Evolutionary conservation across 2,113 vertebrate genomes (phyloP).

Genomic region (Peromyscus leucopus): DNA sequence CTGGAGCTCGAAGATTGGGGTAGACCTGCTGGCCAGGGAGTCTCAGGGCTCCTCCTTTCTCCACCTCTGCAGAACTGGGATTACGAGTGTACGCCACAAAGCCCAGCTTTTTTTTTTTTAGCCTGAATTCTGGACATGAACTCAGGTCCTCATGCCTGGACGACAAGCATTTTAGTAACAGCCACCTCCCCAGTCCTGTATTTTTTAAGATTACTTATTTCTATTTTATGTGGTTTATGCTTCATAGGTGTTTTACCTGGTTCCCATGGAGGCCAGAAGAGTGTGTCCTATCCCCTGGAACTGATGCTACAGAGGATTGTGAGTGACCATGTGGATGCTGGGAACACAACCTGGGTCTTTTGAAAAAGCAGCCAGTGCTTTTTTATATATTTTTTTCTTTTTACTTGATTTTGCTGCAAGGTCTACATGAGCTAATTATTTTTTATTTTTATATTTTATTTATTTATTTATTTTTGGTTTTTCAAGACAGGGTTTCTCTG

Average conservation of each 20-base stretch:
- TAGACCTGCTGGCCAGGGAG: neutral
- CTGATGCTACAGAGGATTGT: neutral
- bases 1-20: neutral
- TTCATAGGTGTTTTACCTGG: neutral
- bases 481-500: no score
- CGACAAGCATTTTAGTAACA: neutral
- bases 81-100: neutral
- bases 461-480: no score
- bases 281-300: neutral
- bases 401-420: no score
- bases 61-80: neutral
- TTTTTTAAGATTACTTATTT: neutral
- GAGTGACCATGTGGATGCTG: neutral
- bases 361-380: neutral
- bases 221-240: neutral
- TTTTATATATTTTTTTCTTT: no score
- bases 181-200: neutral
- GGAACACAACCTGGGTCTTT: neutral
- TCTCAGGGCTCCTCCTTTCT: neutral
- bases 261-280: neutral
- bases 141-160: neutral
- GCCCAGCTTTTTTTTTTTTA: no score
- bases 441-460: no score
- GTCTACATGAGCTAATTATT: no score
- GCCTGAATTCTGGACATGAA: neutral